Base-by-base conservation (phyloP, 2,797 vertebrate species). In the Spinibarbus caldwelli region DNA sequence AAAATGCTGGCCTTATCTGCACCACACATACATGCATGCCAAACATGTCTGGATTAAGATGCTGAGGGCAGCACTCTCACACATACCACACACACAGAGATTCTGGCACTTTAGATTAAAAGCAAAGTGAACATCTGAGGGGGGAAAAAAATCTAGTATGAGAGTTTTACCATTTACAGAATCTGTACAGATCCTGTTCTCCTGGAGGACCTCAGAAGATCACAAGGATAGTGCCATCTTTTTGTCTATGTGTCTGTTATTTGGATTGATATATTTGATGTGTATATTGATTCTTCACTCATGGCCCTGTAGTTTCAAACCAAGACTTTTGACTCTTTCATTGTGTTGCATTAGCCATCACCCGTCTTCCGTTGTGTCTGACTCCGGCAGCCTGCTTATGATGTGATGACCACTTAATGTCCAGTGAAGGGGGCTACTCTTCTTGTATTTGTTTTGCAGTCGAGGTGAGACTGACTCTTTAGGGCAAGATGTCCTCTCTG, bases 401-500 rank as follows among this genome's bases (percentile, higher is more conserved):
- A 87, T 78, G 64, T 70, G n/a, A 80, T 29, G 79, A 72, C 26
- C 54, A 15, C 72, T 68, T 85, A 76, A 84, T 83, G 52, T 78
- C 66, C 59, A 75, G 64, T 73, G 78, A 86, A 84, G 67, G 49
- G 47, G 66, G 68, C 34, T 80, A 17, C 31, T 78, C 31, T 57
- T 86, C 77, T 82, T 72, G 88, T 87, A 87, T 86, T 57, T 85
- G 73, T 86, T 91, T 90, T 84, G 84, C 87, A 80, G 72, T 80
- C 59, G 62, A 87, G 91, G 92, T 86, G 89, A 87, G 90, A 90
- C 90, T 92, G 90, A 93, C 92, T 92, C 87, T 89, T 76, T 70
- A 86, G 91, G 91, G 90, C 89, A 87, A 90, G 84, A 87, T 70
- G 83, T 82, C 85, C 85, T 89, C 71, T 75, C 41, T 29, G n/a